Evolutionary conservation across 1,140 invertebrate genomes (phyloP), one percentile per base, ranked within the genome.

Genomic region (Diplogasteroides magnus): DNA sequence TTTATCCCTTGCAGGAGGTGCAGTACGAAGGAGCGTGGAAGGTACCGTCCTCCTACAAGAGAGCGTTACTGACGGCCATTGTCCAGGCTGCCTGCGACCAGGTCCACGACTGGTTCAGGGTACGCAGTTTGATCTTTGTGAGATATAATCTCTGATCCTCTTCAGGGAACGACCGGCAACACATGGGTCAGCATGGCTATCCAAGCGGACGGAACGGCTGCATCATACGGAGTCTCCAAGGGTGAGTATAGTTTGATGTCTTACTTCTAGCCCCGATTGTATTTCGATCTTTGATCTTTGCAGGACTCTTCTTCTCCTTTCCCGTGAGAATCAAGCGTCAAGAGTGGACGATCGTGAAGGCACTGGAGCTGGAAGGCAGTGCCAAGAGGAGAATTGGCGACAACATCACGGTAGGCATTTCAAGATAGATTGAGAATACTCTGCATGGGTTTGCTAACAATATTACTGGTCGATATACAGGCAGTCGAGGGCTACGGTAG

Each of bases 51-150:
- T 97, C 97, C 6, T n/a, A n/a, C n/a, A n/a, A n/a, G n/a, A n/a
- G n/a, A n/a, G n/a, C n/a, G n/a, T n/a, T n/a, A n/a, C n/a, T n/a
- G n/a, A 94, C 99, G 91, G 97, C 94, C 32, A 88, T 88, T 56
- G 96, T 96, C 19, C 98, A 98, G 85, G 97, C 97, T 48, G 94
- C 95, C 61, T 91, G 90, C 78, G 96, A 98, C 85, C 95, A 98
- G 80, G 94, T 98, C 90, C 88, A 88, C 74, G 92, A 96, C 84
- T 93, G 92, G 91, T 97, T 48, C 6, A 48, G 6, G 37, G 37
- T 48, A 48, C 6, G 19, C 6, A 6, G 6, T 6, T 48, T 19
- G 6, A 11, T 48, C 6, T 48, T 48, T 48, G 6, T 48, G 19
- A 6, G 19, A 14, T 15, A 15, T 23, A 15, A 19, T 19, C 26